These are phyloP conservation scores for Perithous albicinctus DNA, from an alignment of 2,888 invertebrate species.

Conservation along the genomic window DNA sequence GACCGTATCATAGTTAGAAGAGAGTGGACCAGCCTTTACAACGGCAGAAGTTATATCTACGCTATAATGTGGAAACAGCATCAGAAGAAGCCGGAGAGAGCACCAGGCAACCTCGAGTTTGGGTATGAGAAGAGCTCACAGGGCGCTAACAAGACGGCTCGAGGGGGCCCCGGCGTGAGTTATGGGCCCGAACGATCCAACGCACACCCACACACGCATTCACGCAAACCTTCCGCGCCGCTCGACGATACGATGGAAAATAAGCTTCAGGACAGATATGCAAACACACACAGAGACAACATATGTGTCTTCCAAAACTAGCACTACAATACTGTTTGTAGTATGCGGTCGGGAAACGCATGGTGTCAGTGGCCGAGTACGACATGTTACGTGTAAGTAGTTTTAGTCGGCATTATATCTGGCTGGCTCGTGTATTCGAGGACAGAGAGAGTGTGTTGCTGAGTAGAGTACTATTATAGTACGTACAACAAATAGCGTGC, in stretches of 20 bases:
- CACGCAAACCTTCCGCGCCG: constrained; percentile 29
- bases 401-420: constrained; percentile 4
- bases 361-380: neutral
- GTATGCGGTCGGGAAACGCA: neutral
- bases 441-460: constrained; percentile 40
- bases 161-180: constrained; percentile 79
- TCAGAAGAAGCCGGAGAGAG: constrained; percentile 28
- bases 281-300: neutral
- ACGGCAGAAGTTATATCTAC: constrained; percentile 37
- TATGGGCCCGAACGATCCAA: constrained; percentile 78
- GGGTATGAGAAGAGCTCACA: constrained; percentile 63
- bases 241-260: constrained; percentile 31
- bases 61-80: constrained; percentile 27
- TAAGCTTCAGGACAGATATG: constrained; percentile 41
- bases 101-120: constrained; percentile 26
- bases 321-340: neutral
- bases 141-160: constrained; percentile 82
- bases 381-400: constrained; percentile 18
- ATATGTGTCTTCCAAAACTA: constrained; percentile 23
- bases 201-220: constrained; percentile 61
- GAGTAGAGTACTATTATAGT: constrained; percentile 62
- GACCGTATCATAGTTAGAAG: constrained; percentile 77
- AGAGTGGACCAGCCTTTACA: constrained; percentile 33
- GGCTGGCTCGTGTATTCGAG: neutral
- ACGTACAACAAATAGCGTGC: constrained; percentile 78